Base-by-base conservation (phyloP, 2,888 invertebrate genomes). In the Linnaemya vulpina region DNA sequence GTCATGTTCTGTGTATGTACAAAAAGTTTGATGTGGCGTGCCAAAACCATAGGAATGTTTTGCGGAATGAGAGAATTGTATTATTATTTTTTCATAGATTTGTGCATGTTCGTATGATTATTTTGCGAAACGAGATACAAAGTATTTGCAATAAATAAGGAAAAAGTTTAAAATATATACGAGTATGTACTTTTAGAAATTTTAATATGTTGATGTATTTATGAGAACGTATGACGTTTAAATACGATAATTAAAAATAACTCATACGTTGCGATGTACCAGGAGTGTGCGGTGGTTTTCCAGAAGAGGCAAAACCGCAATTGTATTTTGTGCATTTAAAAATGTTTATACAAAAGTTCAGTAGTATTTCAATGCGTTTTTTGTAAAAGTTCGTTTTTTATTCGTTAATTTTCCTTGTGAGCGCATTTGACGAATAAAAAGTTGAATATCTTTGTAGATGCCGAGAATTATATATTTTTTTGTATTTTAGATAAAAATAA, bases 11-110 rank as follows among this genome's bases (percentile, higher is more conserved):
- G 43, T 53, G 46, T 71, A 10, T 30, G n/a, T 51, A 43, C 11
- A 30, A 63, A 38, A 17, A 63, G 43, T 62, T 62, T 35, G 67
- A 43, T 60, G 58, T 73, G 63, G 78, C 25, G 22, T 71, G 71
- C 22, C 75, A 70, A 49, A 79, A 67, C 62, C 67, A 63, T 75
- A 46, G 38, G 68, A 77, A 81, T 81, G 20, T 77, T 80, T 79
- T 84, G 77, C 77, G 81, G 73, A 68, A 77, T 80, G 74, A 70
- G 49, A 77, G 81, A 74, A 63, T 84, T 80, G 67, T 80, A 76
- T 84, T 80, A 80, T 53, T 46, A 40, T 9, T n/a, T 46, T 17
- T 1, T 40, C n/a, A 65, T 8, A 38, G 11, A 43, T 49, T 35
- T 17, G 17, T 62, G 20, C 49, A 38, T 68, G 17, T 58, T 8